Conservation (phyloP, 1,140 invertebrate genomes). For the Aphis gossypii region DNA sequence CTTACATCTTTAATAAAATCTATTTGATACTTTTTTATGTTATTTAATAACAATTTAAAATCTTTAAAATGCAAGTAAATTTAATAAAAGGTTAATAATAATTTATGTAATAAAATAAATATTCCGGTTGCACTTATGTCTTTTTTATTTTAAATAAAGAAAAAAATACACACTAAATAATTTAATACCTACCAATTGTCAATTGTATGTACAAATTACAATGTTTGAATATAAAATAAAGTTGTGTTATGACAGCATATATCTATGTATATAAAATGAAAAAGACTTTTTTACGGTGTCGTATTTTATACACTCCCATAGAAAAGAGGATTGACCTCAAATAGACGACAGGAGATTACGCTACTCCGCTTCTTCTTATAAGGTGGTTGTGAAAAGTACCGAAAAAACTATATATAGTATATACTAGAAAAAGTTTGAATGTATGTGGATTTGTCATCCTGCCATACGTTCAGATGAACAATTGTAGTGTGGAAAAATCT, state of each 20-base stretch:
- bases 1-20: too few species aligned
- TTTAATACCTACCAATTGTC: not conserved
- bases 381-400: not conserved
- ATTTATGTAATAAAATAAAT: not conserved
- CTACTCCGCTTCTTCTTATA: not conserved
- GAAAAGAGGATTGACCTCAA: conserved; percentile 49
- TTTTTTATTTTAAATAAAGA: not conserved
- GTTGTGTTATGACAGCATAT: not conserved
- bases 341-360: conserved; percentile 40
- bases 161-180: not conserved
- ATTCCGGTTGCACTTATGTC: not conserved
- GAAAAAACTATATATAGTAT: not conserved
- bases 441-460: conserved; percentile 48
- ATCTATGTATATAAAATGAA: not conserved
- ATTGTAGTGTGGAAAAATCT: conserved; percentile 30
- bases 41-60: too few species aligned
- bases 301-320: not conserved
- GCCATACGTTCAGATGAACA: conserved; percentile 5
- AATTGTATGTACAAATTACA: not conserved
- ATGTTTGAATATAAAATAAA: not conserved
- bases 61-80: too few species aligned
- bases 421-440: conserved; percentile 33
- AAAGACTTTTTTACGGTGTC: not conserved
- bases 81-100: not conserved
- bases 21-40: too few species aligned